Percentiles rank a stretch among this genome's conserved stretches.
These are phyloP conservation scores for Quadriops clusia DNA, from an alignment of 2,888 invertebrate genomes.

Conservation along the genomic window DNA sequence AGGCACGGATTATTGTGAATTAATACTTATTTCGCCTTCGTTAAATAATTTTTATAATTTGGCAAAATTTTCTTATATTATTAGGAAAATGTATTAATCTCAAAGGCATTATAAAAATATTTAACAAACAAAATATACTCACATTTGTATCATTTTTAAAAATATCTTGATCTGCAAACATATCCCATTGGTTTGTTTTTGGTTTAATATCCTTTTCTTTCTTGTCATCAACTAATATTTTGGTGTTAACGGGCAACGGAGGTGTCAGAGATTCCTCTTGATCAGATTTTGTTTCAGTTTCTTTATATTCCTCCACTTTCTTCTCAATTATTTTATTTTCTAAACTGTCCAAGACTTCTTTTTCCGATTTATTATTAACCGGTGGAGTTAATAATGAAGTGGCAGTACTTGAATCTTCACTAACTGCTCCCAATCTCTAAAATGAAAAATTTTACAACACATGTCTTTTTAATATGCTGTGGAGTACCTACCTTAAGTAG, in stretches of 20 bases:
- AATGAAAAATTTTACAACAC: constrained; percentile 6
- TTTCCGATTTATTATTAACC: constrained; percentile 28
- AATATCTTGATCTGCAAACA: constrained; percentile 87
- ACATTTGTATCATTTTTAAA: constrained; percentile 41
- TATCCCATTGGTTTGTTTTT: constrained; percentile 68
- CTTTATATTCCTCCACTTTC: constrained; percentile 5
- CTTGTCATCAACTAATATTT: constrained; percentile 16
- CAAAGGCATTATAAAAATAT: too few relatives aligned
- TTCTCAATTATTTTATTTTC: constrained; percentile 10
- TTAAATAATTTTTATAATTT: too few relatives aligned
- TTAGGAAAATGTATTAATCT: too few relatives aligned
- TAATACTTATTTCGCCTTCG: too few relatives aligned
- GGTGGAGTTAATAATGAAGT: constrained; percentile 26
- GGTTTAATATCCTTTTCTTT: constrained; percentile 18
- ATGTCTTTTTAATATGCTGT: neutral
- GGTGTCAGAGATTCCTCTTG: constrained; percentile 34
- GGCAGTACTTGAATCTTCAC: constrained; percentile 44
- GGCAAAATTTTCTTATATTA: too few relatives aligned
- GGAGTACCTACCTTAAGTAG: constrained; percentile 56
- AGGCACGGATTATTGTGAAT: too few relatives aligned
- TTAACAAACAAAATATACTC: constrained; percentile 22
- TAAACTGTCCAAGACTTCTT: constrained; percentile 13
- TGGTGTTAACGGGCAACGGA: constrained; percentile 33
- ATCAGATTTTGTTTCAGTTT: constrained; percentile 12
- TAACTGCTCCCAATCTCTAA: constrained; percentile 31